These are phyloP conservation scores for Rhinichthys osculus DNA, from an alignment of 2,797 vertebrate genomes.

Conservation along the genomic window DNA sequence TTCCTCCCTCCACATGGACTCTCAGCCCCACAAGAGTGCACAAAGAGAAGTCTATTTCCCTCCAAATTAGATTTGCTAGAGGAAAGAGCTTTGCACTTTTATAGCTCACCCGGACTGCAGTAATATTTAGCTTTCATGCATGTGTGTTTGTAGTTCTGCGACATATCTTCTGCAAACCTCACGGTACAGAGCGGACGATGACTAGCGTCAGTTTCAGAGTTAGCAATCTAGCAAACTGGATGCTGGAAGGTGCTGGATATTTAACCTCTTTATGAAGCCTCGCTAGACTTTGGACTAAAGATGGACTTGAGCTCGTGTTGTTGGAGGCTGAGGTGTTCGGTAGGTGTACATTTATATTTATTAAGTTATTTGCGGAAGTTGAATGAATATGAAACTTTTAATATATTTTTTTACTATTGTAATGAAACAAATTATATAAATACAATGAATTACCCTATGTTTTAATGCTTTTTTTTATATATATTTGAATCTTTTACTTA, in stretches of 20 bases:
- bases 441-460: background rate
- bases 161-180: background rate
- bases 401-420: background rate
- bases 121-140: constrained; percentile 23
- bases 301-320: constrained; percentile 73
- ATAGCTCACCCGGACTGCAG: constrained; percentile 44
- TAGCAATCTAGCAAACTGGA: background rate
- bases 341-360: constrained; percentile 58
- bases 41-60: constrained; percentile 67
- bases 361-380: background rate
- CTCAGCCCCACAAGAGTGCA: constrained; percentile 58
- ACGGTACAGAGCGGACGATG: background rate
- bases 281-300: constrained; percentile 30
- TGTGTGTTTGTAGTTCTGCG: constrained; percentile 27
- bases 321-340: constrained; percentile 71
- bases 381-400: background rate
- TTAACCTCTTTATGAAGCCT: background rate
- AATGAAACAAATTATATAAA: background rate
- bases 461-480: background rate
- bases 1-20: constrained; percentile 51
- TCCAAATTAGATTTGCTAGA: constrained; percentile 63
- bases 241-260: background rate
- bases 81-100: constrained; percentile 30
- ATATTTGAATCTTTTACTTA: background rate
- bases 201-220: background rate